Base-by-base conservation (phyloP, 2,113 vertebrate species). In the Hyperopisus bebe region DNA sequence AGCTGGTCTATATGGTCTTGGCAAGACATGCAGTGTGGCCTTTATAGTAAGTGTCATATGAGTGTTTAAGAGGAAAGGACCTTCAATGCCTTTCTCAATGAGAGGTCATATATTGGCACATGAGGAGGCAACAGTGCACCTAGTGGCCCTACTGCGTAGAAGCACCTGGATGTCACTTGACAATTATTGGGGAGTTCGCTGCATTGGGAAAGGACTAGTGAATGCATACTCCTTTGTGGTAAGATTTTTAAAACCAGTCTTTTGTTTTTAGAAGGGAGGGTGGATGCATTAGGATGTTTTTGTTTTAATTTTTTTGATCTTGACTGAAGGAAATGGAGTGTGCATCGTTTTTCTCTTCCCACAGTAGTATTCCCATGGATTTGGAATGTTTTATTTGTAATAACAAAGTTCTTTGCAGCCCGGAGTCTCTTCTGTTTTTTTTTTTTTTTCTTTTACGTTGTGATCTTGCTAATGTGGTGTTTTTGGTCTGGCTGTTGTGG, bases 121-220 rank as follows among this genome's bases (percentile, higher is more conserved):
- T 95, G 96, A 97, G 97, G 98, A 98, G 97, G 96, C 97, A 97
- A 96, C 97, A 97, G 97, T 97, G 97, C 97, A 96, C 95, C 96
- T 97, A 97, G 97, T 96, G 98, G 98, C 98, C 98, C 96, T 97
- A 98, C 98, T 98, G 97, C 97, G 94, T 96, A 99, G 98, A 99
- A 99, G 98, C 97, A 97, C 96, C 98, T 97, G 98, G 98, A 99
- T 98, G 97, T 99, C 98, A 99, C 98, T 99, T 99, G 98, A 98
- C 97, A 97, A 98, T 97, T 97, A 98, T 96, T 98, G 97, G 96
- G 97, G 95, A 97, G 96, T 97, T 97, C 94, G 96, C 96, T 97
- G 96, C 97, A 95, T 96, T 97, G 97, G 97, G 97, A 98, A 96
- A 97, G 96, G 96, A 97, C 96, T 97, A 98, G 96, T 97, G 96